A percentile compares a stretch with the other conserved stretches of the same genome.
Evolutionary conservation across 2,888 invertebrate genomes (phyloP).

Genomic region (Pediacus dermestoides): DNA sequence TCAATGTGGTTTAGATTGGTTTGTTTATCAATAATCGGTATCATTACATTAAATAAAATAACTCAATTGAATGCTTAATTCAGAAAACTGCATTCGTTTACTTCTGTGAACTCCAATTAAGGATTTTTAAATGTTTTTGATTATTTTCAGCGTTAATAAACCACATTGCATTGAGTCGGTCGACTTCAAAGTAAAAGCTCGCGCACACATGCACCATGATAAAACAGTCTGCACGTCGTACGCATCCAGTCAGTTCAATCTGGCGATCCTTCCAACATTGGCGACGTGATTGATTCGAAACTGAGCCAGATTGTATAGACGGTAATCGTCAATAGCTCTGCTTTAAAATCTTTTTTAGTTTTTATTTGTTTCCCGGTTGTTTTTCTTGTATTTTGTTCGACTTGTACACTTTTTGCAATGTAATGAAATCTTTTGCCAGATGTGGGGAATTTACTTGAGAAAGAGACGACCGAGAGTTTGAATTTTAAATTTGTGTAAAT

Average conservation of each 20-base stretch:
- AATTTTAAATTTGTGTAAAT: too few relatives aligned
- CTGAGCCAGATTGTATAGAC: constrained; percentile 23
- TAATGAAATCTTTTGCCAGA: constrained; percentile 27
- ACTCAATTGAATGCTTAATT: constrained; percentile 41
- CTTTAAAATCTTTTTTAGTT: constrained; percentile 21
- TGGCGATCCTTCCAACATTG: constrained; percentile 13
- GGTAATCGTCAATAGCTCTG: constrained; percentile 26
- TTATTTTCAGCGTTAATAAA: constrained; percentile 41
- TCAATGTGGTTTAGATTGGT: too few relatives aligned
- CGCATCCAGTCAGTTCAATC: not conserved
- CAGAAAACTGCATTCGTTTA: constrained; percentile 37
- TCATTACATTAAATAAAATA: constrained; percentile 34
- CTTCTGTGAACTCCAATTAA: constrained; percentile 42
- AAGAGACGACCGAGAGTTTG: too few relatives aligned
- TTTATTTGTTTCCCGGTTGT: constrained; percentile 14
- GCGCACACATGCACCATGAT: constrained; percentile 10
- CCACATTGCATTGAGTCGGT: constrained; percentile 36
- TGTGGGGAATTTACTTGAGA: constrained; percentile 22
- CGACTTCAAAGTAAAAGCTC: constrained; percentile 31
- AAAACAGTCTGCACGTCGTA: not conserved
- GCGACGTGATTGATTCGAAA: too few relatives aligned
- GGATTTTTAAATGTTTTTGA: constrained; percentile 42
- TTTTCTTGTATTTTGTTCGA: too few relatives aligned
- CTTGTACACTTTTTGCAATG: constrained; percentile 10
- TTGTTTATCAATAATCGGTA: constrained; percentile 34